Evolutionary conservation across 2,888 invertebrate species (phyloP).

Genomic region (Aquatica leii): DNA sequence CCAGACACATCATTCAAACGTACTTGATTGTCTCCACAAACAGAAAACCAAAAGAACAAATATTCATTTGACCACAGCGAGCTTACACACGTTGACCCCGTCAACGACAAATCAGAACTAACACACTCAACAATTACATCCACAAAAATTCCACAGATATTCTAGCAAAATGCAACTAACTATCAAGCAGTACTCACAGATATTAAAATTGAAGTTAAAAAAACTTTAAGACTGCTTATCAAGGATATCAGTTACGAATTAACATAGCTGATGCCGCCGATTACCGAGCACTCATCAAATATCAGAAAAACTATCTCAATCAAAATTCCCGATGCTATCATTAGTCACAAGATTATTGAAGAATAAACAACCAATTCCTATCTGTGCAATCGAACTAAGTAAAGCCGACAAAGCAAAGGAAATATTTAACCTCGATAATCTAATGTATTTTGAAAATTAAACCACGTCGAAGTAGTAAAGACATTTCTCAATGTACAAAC

Average conservation of each 20-base stretch:
- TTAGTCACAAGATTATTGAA: slow-evolving; percentile 5
- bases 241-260: slow-evolving; percentile 13
- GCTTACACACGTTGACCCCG: slow-evolving; percentile 1
- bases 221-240: slow-evolving; percentile 9
- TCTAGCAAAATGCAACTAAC: slow-evolving; percentile 4
- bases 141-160: slow-evolving; percentile 2
- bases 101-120: background rate
- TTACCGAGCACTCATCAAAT: background rate
- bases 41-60: background rate
- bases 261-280: slow-evolving; percentile 6
- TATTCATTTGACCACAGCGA: slow-evolving; percentile 1
- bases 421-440: too few relatives aligned
- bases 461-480: too few relatives aligned
- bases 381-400: slow-evolving; percentile 4
- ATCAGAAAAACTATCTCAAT: background rate
- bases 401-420: slow-evolving; percentile 8
- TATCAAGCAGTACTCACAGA: slow-evolving; percentile 8
- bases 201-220: slow-evolving; percentile 4
- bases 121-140: background rate
- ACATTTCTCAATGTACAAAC: too few relatives aligned
- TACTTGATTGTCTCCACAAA: background rate
- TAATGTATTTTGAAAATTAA: too few relatives aligned
- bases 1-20: slow-evolving; percentile 1
- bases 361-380: too few relatives aligned
- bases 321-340: slow-evolving; percentile 5